These are phyloP conservation scores for Rattus norvegicus DNA, from an alignment of 2,113 vertebrate genomes.

Conservation along the genomic window GRCr8 NC_086028.1:65266001-65266500, in stretches of 20 bases:
- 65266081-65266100: neutral
- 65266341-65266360: conserved; percentile 34
- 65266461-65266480: neutral
- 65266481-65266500: neutral
- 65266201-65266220: neutral
- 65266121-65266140: neutral
- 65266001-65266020: neutral
- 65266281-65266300: neutral
- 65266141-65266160: neutral
- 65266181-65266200: neutral
- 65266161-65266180: neutral
- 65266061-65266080: neutral
- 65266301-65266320: neutral
- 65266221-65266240: conserved; percentile 11
- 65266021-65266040: neutral
- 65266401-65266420: neutral
- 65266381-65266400: neutral
- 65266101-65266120: conserved; percentile 5
- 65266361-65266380: conserved; percentile 34
- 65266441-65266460: neutral
- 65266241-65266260: neutral
- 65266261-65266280: conserved; percentile 3
- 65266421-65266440: conserved; percentile 18
- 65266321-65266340: conserved; percentile 7
- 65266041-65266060: neutral